A percentile compares a stretch with the other conserved stretches of the same genome.
Conservation (phyloP, 2,113 vertebrate species). For the Nycticryphes semicollaris region DNA sequence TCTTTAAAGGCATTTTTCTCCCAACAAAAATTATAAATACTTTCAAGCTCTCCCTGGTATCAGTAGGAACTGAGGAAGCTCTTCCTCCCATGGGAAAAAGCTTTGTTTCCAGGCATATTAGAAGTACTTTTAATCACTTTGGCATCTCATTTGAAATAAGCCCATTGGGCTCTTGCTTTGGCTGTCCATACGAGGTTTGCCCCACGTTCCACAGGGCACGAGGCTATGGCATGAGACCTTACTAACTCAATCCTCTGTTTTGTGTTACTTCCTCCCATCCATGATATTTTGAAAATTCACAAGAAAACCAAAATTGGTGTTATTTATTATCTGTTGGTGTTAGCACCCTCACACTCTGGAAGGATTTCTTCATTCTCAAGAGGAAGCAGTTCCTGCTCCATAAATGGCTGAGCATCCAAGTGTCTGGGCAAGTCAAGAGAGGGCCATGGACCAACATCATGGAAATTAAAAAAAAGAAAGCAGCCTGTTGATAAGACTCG, state of each 20-base stretch:
- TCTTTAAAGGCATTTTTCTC: neutral
- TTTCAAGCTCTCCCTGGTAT: neutral
- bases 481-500: neutral
- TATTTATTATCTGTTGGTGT: neutral
- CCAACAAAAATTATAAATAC: neutral
- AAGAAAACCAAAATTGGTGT: neutral
- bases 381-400: neutral
- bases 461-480: neutral
- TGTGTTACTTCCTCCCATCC: neutral
- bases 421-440: neutral
- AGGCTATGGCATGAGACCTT: neutral
- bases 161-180: neutral
- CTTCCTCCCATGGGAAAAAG: accelerated
- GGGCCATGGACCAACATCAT: neutral
- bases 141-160: neutral
- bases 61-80: neutral
- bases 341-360: neutral
- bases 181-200: accelerated
- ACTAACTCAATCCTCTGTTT: neutral
- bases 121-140: neutral
- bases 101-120: neutral
- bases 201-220: accelerated
- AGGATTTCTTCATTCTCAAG: neutral
- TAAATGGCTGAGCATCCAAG: too few species aligned
- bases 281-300: neutral